Percentiles rank a stretch among this genome's conserved stretches.
Conservation (phyloP, 1,140 invertebrate species). For the Chrysomallon squamiferum region DNA sequence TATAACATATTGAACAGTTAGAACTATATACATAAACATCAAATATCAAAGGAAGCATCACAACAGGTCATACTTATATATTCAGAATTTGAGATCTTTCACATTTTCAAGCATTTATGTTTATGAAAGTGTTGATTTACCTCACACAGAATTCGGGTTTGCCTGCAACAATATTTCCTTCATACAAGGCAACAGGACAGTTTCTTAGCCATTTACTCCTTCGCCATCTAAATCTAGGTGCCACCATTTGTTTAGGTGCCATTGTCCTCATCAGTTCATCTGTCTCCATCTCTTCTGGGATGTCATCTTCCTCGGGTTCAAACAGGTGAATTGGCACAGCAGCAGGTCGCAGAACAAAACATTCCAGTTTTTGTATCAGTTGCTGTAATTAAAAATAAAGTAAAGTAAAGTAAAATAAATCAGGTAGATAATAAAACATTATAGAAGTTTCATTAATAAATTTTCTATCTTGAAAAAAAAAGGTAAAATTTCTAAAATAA, state of each 20-base stretch:
- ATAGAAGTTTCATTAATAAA: too few species aligned
- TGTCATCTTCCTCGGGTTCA: conserved; percentile 60
- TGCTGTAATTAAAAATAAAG: conserved; percentile 58
- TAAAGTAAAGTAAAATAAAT: too few species aligned
- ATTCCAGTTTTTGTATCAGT: conserved; percentile 51
- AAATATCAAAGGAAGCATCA: too few species aligned
- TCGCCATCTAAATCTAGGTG: conserved; percentile 60
- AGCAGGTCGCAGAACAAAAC: conserved; percentile 57
- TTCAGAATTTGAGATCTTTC: too few species aligned
- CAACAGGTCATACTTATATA: too few species aligned
- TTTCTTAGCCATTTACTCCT: conserved; percentile 55
- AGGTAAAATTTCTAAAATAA: too few species aligned
- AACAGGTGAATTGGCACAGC: conserved; percentile 53
- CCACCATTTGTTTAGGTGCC: conserved; percentile 55
- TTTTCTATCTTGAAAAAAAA: too few species aligned
- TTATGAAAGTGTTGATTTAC: too few species aligned
- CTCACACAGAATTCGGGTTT: conserved; percentile 61
- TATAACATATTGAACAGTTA: too few species aligned
- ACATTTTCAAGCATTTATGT: too few species aligned
- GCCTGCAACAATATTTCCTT: conserved; percentile 58
- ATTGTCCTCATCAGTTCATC: conserved; percentile 58
- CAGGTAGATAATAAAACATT: too few species aligned
- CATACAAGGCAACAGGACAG: conserved; percentile 62
- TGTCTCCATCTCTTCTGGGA: conserved; percentile 58
- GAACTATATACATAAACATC: too few species aligned